A percentile compares a stretch with the other conserved stretches of the same genome.
Conservation (phyloP, 2,113 vertebrate species). For the Nibea albiflora region DNA sequence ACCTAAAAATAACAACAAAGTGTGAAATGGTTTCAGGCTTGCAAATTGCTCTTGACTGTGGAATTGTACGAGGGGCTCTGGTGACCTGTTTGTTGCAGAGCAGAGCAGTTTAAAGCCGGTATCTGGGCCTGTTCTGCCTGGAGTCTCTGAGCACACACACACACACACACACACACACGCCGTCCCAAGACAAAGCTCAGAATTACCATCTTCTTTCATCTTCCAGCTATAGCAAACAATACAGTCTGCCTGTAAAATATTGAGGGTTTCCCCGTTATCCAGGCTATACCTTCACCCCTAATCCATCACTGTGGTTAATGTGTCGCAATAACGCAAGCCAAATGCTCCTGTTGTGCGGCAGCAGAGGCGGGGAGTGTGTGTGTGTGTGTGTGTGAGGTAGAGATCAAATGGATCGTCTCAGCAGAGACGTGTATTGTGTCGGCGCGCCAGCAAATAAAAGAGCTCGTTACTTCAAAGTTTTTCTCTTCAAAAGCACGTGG, state of each 20-base stretch:
- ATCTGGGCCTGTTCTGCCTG: conserved; percentile 11
- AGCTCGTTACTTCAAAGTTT: neutral
- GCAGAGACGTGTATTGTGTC: neutral
- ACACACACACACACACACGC: neutral
- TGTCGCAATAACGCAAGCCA: neutral
- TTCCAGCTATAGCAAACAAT: neutral
- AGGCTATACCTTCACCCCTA: neutral
- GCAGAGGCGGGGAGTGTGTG: neutral
- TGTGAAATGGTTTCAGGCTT: conserved; percentile 62
- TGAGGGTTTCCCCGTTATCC: neutral
- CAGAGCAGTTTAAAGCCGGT: conserved; percentile 27
- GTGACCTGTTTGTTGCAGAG: conserved; percentile 41
- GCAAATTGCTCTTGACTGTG: conserved; percentile 50
- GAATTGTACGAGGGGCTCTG: conserved; percentile 7
- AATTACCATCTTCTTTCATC: conserved; percentile 7
- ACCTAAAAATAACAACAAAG: conserved; percentile 65
- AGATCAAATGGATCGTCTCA: neutral
- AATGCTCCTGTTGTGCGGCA: neutral
- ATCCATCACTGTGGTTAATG: neutral
- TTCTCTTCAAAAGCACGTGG: neutral
- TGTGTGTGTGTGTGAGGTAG: neutral
- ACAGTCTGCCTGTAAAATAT: neutral
- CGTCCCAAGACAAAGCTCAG: neutral
- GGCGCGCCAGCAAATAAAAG: neutral
- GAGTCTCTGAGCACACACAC: neutral